phyloP scores from a whole-genome alignment of 1,140 invertebrate species.

The Apis dorsata region DNA sequence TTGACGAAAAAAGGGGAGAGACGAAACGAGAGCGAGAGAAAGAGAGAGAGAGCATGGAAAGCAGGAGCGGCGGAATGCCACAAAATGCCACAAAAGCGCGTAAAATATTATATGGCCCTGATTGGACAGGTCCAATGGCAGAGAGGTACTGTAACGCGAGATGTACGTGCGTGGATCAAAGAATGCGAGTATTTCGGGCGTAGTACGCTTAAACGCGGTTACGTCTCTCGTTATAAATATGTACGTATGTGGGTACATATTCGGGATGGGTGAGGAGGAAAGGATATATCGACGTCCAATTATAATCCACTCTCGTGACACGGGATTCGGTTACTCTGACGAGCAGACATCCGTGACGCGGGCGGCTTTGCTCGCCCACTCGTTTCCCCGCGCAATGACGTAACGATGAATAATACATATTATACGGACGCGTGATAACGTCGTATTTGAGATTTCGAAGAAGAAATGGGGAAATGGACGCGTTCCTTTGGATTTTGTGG shows the following conservation, averaged over 20 bases:
- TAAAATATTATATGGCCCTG: slow-evolving; percentile 66
- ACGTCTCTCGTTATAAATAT: slow-evolving; percentile 64
- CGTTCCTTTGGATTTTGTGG: neutral
- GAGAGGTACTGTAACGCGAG: slow-evolving; percentile 43
- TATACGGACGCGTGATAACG: slow-evolving; percentile 44
- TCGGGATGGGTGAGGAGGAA: slow-evolving; percentile 26
- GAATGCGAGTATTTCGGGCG: slow-evolving; percentile 48
- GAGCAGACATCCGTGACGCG: slow-evolving; percentile 53
- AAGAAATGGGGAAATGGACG: neutral
- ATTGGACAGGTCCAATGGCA: slow-evolving; percentile 52
- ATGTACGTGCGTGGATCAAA: slow-evolving; percentile 67
- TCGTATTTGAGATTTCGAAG: slow-evolving; percentile 39
- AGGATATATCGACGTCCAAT: slow-evolving; percentile 67
- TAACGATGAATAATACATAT: slow-evolving; percentile 64
- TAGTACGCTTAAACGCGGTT: slow-evolving; percentile 55
- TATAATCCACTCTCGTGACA: slow-evolving; percentile 66
- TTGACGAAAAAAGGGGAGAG: neutral
- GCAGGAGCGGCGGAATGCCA: neutral
- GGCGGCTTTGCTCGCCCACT: slow-evolving; percentile 34
- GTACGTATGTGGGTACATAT: slow-evolving; percentile 27
- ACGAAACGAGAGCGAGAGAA: slow-evolving; percentile 25
- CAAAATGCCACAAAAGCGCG: slow-evolving; percentile 62
- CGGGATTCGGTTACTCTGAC: slow-evolving; percentile 63
- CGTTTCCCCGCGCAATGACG: slow-evolving; percentile 38
- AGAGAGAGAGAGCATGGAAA: neutral